Evolutionary conservation across 2,888 invertebrate genomes (phyloP), one percentile per base, ranked within the genome.

Genomic region (Formica aserva): DNA sequence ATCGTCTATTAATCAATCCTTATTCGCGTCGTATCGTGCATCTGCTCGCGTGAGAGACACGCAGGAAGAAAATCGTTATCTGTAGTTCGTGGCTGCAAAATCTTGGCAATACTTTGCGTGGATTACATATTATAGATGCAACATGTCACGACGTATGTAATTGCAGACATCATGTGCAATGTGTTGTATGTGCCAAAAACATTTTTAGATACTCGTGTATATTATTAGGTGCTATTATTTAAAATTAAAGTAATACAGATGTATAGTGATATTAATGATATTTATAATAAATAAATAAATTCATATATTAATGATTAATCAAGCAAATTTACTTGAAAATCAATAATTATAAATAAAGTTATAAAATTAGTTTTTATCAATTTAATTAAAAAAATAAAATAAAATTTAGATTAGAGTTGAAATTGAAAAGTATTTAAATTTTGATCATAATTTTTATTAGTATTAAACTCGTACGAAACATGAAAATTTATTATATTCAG

Each of bases 1-100:
- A 75, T 75, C 63, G 65, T 52, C 65, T 32, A 76, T 76, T 76
- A 76, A 76, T 65, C 75, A 76, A 76, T 13, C 11, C 22, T 48
- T 63, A 35, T 22, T 63, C 32, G 45, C 75, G 18, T 63, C n/a
- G 63, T n/a, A 15, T 32, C n/a, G 74, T 32, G 63, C 41, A 32
- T 63, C 29, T 41, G 41, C 41, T 60, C 38, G 45, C 29, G 62
- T n/a, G n/a, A 75, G n/a, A 15, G 29, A n/a, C 5, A 18, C 32
- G 15, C 62, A n/a, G 22, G 48, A 76, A 63, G 45, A 75, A 41
- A 48, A 52, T 75, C 65, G 35, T 63, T 63, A 48, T 32, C 65
- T 48, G 15, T 32, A 45, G 38, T 35, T 65, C 35, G 6, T 35
- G 22, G 22, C 45, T 75, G 35, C 22, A 22, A 48, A 65, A 76